Evolutionary conservation across 2,888 invertebrate genomes (phyloP), one percentile per base, ranked within the genome.

Genomic region (Morpho helenor): DNA sequence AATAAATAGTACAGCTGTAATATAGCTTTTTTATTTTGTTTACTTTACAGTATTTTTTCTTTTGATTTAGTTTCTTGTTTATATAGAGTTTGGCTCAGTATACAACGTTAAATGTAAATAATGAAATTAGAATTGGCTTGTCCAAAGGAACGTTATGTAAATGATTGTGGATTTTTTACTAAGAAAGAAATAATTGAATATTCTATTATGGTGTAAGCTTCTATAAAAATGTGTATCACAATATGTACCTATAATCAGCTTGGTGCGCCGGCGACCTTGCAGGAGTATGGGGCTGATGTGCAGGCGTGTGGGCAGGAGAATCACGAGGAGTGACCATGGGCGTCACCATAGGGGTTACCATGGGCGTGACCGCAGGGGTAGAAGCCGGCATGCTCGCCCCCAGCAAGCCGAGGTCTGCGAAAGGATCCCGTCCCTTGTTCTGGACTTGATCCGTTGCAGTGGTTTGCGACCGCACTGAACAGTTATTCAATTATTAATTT

Each of bases 361-460:
- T 48, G 5, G 86, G 85, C 2, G 85, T 77, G 67, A 81, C 80
- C 75, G 73, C 45, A 78, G 83, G 60, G 0, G 76, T 69, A n/a
- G 80, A 79, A 48, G 73, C 8, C 43, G 60, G 56, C 40, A 57
- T 42, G 39, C 52, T 16, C 7, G 71, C 66, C 16, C 80, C 80
- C 56, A 84, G 70, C 8, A 79, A 70, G 53, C 93, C 94, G 40
- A 96, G 89, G 73, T 95, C 95, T 2, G 95, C 94, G 77, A 96
- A 96, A 5, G 96, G 95, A 80, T 96, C 96, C 63, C 88, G 74
- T 74, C 5, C 31, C 31, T 92, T 80, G 71, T 8, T 59, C 56
- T 47, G 50, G 7, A 92, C 86, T 75, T 93, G 75, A 49, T 84
- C 85, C 3, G 79, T 65, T 0, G 85, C 82, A n/a, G 81, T 80